Base-by-base conservation (phyloP, 2,888 invertebrate species). In the Abscondita cerata region DNA sequence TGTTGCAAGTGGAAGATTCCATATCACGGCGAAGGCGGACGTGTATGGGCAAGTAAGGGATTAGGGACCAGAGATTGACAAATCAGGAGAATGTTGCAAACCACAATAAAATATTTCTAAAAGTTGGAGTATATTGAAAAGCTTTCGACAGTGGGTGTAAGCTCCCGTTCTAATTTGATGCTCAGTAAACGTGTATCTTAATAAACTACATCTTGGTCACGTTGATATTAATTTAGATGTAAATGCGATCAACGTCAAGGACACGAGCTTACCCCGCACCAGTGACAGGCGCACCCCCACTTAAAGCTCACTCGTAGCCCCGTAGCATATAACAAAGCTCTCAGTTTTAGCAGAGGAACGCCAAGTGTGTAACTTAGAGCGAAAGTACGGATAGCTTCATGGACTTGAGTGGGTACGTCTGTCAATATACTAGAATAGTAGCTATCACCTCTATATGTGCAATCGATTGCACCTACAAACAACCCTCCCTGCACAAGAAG, bases 321-420 rank as follows among this genome's bases (percentile, higher is more conserved):
- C 66, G 68, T 68, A 68, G 68, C 69, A 59, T 64, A 59, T 62
- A 65, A 64, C 48, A 51, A 62, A 62, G 66, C 64, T 66, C 66
- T 64, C 69, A 70, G 70, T 70, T 70, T 68, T 65, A 62, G 66
- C 67, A 68, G 63, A 66, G 60, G 57, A 66, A 59, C 67, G 64
- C 60, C 55, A 62, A 56, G 64, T 66, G 66, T 59, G 62, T 62
- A 61, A 61, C 40, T 63, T 65, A n/a, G 66, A 66, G 67, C 52
- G 52, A 59, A 64, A 65, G 65, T 61, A 63, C 59, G 38, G 51
- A 18, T 44, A 44, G 63, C 64, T 68, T 65, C 67, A 69, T 68
- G 70, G 68, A 69, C 68, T 67, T 68, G 65, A 63, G 70, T 70
- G 70, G 69, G 70, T 70, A 70, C 69, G 44, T 44, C 44, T 11